Base-by-base conservation (phyloP, 2,113 vertebrate species). In the Pelecanus crispus region DNA sequence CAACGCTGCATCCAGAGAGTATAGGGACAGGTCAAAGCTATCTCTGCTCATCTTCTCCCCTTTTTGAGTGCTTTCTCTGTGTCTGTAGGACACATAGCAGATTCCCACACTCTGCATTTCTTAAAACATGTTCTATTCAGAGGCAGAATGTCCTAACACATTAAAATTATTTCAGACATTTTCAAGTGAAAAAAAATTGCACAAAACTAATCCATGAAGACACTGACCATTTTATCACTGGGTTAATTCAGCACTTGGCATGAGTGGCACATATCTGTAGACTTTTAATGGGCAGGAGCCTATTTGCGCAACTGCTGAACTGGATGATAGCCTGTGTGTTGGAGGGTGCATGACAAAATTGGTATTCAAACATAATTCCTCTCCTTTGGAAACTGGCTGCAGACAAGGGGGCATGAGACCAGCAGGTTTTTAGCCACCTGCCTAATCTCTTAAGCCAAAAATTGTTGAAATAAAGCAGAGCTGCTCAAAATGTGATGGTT, bases 311-410 rank as follows among this genome's bases (percentile, higher is more conserved):
- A 56, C 74, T 92, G 49, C 49, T 87, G 70, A 49, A 63, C 8
- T 79, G 63, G n/a, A 47, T 55, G n/a, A 19, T 74, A 83, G 21
- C 24, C 80, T 79, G 34, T 52, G 52, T 81, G 44, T 71, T 87
- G 56, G n/a, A 84, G 6, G 17, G 34, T 65, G 24, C 40, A 47
- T 0, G 0, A 26, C 2, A 3, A 77, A 83, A 86, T 11, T 61
- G 59, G 36, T 90, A 71, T 88, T 96, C 24, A 56, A 42, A 34
- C 11, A 8, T 34, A 55, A 25, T 44, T 90, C 8, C 40, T 81
- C 21, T 88, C 36, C 32, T 62, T 68, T 92, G 44, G 80, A 84
- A 93, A 78, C 22, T 42, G 72, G 25, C 56, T 74, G 58, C 52
- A 88, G 80, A 83, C 17, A 81, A 85, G 18, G 81, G 18, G 18